These are phyloP conservation scores for Chelon labrosus DNA, from an alignment of 2,797 vertebrate genomes.

Conservation along the genomic window DNA sequence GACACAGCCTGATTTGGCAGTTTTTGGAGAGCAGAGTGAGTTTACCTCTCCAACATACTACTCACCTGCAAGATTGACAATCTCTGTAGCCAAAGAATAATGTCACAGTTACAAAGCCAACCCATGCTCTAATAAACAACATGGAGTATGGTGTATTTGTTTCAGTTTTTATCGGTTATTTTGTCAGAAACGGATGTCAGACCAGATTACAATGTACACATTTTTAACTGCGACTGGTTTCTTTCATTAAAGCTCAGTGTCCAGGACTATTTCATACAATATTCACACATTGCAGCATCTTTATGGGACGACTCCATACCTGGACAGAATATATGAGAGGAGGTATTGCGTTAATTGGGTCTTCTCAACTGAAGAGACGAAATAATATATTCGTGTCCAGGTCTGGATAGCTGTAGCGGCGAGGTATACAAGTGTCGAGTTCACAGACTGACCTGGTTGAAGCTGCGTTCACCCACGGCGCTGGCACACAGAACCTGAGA, in stretches of 20 bases:
- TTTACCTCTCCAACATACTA: conserved; percentile 79
- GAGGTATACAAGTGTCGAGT: background rate
- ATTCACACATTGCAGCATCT: conserved; percentile 39
- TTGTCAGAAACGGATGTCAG: conserved; percentile 18
- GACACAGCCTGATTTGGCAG: conserved; percentile 70
- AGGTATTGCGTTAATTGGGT: conserved; percentile 1
- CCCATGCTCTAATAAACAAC: conserved; percentile 43
- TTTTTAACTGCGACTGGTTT: conserved; percentile 2
- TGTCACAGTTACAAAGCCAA: conserved; percentile 80
- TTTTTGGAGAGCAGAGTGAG: conserved; percentile 63
- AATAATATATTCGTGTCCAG: conserved; percentile 56
- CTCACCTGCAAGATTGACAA: conserved; percentile 91
- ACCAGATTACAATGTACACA: background rate
- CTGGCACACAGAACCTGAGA: conserved; percentile 94
- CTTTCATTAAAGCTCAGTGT: conserved; percentile 20
- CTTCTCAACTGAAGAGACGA: background rate
- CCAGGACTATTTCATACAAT: conserved; percentile 43
- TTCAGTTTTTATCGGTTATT: background rate
- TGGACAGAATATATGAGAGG: conserved; percentile 48
- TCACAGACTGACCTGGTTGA: conserved; percentile 91
- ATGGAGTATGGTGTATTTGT: conserved; percentile 41
- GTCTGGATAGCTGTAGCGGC: conserved; percentile 53
- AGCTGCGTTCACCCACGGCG: conserved; percentile 89
- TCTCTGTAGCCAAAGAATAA: conserved; percentile 90
- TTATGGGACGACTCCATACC: conserved; percentile 55